These are phyloP conservation scores for Furnarius figulus DNA, from an alignment of 2,113 vertebrate genomes.

Conservation along the genomic window DNA sequence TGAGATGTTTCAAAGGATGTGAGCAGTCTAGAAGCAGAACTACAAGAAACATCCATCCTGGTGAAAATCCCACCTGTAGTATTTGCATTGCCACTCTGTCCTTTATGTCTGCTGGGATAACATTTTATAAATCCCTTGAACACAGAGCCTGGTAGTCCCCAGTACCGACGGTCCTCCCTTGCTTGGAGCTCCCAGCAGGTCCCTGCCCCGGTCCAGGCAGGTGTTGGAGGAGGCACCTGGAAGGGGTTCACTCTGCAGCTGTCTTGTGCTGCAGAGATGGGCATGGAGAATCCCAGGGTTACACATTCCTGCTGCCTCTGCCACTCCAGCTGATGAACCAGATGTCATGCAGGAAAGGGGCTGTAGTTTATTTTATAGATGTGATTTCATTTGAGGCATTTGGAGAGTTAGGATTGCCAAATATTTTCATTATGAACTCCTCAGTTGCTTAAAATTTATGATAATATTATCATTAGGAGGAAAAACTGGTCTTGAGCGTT, in stretches of 20 bases:
- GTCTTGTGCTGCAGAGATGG: neutral
- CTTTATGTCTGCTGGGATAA: neutral
- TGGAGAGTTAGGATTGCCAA: neutral
- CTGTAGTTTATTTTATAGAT: neutral
- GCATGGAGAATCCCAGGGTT: neutral
- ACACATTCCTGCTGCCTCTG: neutral
- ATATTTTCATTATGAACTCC: neutral
- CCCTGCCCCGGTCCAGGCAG: neutral
- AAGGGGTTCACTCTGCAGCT: neutral
- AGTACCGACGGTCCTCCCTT: neutral
- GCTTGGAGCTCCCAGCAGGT: neutral
- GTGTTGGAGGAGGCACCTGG: neutral
- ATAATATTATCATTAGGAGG: neutral
- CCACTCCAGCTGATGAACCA: neutral
- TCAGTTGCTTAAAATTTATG: neutral
- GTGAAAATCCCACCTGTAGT: neutral
- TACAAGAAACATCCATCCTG: neutral
- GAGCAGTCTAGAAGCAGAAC: neutral
- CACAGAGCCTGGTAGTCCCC: neutral
- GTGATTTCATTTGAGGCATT: neutral
- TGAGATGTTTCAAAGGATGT: neutral
- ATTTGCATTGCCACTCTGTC: rapidly evolving
- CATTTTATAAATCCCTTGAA: neutral
- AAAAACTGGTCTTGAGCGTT: neutral
- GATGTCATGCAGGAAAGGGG: neutral